Evolutionary conservation across 92 coral and sea anemone species (phyloP).

Genomic region (Porites cylindrica): DNA sequence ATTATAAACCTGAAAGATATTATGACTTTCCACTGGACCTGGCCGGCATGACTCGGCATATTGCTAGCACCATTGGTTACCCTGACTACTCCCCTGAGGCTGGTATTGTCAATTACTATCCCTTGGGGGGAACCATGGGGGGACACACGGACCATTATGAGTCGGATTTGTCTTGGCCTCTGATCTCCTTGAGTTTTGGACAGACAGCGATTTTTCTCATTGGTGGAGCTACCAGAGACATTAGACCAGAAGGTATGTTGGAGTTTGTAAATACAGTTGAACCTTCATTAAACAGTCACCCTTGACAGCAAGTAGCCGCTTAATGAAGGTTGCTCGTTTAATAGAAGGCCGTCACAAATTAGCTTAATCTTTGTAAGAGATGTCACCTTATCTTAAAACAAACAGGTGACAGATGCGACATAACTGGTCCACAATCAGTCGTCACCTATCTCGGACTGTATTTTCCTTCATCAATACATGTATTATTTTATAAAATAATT

Average conservation of each 20-base stretch:
- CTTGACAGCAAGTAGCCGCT: not conserved
- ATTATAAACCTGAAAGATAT: constrained; percentile 87
- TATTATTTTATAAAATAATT: too few relatives aligned
- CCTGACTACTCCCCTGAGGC: constrained; percentile 97
- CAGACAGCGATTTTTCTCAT: constrained; percentile 96
- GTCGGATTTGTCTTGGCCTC: constrained; percentile 94
- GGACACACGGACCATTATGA: constrained; percentile 99
- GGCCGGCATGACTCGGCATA: constrained; percentile 78
- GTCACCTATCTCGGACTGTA: too few relatives aligned
- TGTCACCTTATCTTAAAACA: too few relatives aligned
- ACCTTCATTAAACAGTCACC: not conserved
- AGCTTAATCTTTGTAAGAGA: too few relatives aligned
- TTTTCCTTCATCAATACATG: too few relatives aligned
- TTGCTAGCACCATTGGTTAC: constrained; percentile 89
- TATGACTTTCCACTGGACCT: constrained; percentile 93
- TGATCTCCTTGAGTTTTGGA: constrained; percentile 97
- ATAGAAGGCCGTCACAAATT: too few relatives aligned
- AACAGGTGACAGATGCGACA: too few relatives aligned
- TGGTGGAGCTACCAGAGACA: constrained; percentile 92
- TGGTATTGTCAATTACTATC: constrained; percentile 96
- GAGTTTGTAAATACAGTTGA: not conserved
- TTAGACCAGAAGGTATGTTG: constrained; percentile 86
- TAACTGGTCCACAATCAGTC: too few relatives aligned
- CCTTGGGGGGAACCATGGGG: constrained; percentile 96
- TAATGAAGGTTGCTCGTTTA: too few relatives aligned